Base-by-base conservation (phyloP, 2,113 vertebrate species). In the Deroptyus accipitrinus region DNA sequence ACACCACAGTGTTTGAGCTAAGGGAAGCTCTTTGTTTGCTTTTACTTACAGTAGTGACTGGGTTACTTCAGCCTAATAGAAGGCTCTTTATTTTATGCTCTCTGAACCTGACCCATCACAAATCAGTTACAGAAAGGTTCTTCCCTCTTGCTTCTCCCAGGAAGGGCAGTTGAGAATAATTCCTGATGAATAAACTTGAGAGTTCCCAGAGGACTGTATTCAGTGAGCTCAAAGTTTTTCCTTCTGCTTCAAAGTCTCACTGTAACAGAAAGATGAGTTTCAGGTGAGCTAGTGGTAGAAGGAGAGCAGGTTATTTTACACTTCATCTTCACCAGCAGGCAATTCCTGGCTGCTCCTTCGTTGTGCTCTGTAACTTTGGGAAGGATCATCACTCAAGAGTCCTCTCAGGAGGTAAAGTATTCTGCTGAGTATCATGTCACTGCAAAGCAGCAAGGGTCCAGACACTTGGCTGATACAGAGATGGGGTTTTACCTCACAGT, bases 21-120 rank as follows among this genome's bases (percentile, higher is more conserved):
- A 97, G 83, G 79, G 81, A 92, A 87, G 82, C 69, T 95, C 95
- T 97, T 97, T 97, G 96, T 97, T 97, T 97, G 92, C 87, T 93
- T 95, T 94, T 92, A 57, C 94, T 94, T 94, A 94, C 86, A 83
- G 31, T 9, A 27, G 70, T 72, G 42, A 80, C 95, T 86, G 84
- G 4, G 67, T 96, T 96, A 72, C 85, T 98, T 97, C 79, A 83
- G 83, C 63, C 92, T 95, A 95, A 96, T 80, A 96, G 94, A 95
- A 92, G 86, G 72, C 61, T 86, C 83, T 97, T 97, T 96, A 95
- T 97, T 97, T 97, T 92, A 76, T 67, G 75, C 79, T 88, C 85
- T 86, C 75, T 97, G 88, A 97, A 97, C 81, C 78, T 97, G 92
- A 96, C 93, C 94, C 64, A 72, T 94, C 85, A 95, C 76, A 97